Base-by-base conservation (phyloP, 2,888 invertebrate species). In the Oscheius sp. region DNA sequence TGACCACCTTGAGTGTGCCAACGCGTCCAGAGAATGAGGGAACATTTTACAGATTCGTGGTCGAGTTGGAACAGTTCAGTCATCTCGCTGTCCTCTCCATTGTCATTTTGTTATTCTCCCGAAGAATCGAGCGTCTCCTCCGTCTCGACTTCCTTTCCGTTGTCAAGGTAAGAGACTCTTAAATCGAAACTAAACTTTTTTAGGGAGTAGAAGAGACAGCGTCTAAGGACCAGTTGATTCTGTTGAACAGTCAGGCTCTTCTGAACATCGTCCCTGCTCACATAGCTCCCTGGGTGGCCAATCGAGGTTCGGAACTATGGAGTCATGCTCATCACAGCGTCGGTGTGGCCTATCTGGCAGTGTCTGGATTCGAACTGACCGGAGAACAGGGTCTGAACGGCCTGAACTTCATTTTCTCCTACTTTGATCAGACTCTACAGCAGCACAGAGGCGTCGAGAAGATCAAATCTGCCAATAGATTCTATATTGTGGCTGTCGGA, bases 401-500 rank as follows among this genome's bases (percentile, higher is more conserved):
- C 35, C 75, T 84, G 65, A 84, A 84, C 70, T 84, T 76, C 70
- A 79, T 84, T n/a, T 84, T 82, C 76, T 76, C 78, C 9, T 80
- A 82, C 72, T 82, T 84, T 11, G 84, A 84, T 76, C 82, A 84
- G 79, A 73, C 73, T 11, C 73, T 84, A 33, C 65, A 80, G 32
- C 76, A 77, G 21, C 80, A 76, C 74, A 76, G 79, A 65, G 87
- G 87, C 13, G 76, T 87, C 32, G 87, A 87, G 70, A 88, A 88
- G 73, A 83, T 88, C 70, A 79, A 85, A 63, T 86, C 79, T 62
- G 79, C 84, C 32, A 85, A 87, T 70, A 80, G 84, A n/a, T 80
- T 81, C 73, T 88, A 88, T 75, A 84, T 83, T 37, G 84, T 83
- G 21, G 88, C 87, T n/a, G 88, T 86, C 35, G 88, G 88, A 11